Percentiles rank a stretch among this genome's conserved stretches.
phyloP scores from a whole-genome alignment of 1,140 invertebrate genomes.

The Mactra quadrangularis region DNA sequence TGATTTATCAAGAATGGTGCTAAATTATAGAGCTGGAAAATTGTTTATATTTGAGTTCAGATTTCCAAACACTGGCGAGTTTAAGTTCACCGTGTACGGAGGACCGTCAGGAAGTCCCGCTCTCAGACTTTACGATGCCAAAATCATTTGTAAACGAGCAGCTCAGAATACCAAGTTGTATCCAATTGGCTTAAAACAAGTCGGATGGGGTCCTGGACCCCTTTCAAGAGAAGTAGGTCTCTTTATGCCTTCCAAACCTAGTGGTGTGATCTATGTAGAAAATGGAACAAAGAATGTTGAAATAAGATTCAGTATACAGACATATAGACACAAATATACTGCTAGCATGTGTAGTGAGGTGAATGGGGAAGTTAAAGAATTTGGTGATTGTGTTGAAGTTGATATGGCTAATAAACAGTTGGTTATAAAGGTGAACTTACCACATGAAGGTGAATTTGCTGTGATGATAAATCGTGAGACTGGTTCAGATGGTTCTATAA shows the following conservation, averaged over 20 bases:
- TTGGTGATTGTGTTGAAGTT: neutral
- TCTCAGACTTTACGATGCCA: slow-evolving; percentile 53
- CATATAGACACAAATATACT: slow-evolving; percentile 8
- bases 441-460: slow-evolving; percentile 55
- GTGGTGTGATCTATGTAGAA: slow-evolving; percentile 53
- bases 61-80: slow-evolving; percentile 60
- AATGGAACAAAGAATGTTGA: slow-evolving; percentile 34
- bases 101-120: slow-evolving; percentile 48
- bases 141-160: slow-evolving; percentile 48
- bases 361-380: neutral
- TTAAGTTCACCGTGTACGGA: slow-evolving; percentile 63
- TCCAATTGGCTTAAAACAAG: slow-evolving; percentile 53
- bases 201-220: slow-evolving; percentile 67
- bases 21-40: slow-evolving; percentile 60
- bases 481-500: neutral
- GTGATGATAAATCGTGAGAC: slow-evolving; percentile 33
- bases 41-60: slow-evolving; percentile 59
- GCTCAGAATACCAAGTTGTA: slow-evolving; percentile 30
- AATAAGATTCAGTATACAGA: slow-evolving; percentile 46
- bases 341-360: slow-evolving; percentile 4
- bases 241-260: slow-evolving; percentile 61
- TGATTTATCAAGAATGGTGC: slow-evolving; percentile 63
- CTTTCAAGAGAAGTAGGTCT: slow-evolving; percentile 47
- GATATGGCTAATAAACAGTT: neutral
- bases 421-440: slow-evolving; percentile 15